A percentile compares a stretch with the other conserved stretches of the same genome.
phyloP scores from a whole-genome alignment of 2,888 invertebrate genomes.

The Heliconius ismenius region DNA sequence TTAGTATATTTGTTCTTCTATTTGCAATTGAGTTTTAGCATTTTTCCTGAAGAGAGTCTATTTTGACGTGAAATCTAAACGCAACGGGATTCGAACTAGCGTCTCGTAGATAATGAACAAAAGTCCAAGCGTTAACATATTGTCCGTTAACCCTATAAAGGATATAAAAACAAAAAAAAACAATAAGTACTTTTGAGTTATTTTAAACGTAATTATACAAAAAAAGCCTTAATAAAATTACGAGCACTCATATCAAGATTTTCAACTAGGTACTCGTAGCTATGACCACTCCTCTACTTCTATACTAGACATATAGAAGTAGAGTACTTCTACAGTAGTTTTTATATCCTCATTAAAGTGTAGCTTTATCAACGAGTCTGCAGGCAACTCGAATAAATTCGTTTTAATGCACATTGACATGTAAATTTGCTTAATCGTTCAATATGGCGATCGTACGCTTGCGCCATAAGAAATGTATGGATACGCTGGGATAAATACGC shows the following conservation, averaged over 20 bases:
- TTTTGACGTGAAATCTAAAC: too few species aligned
- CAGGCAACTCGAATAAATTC: slow-evolving; percentile 39
- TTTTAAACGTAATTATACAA: not conserved
- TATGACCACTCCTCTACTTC: not conserved
- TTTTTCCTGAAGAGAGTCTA: too few species aligned
- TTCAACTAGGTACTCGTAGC: not conserved
- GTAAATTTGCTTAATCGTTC: slow-evolving; percentile 49
- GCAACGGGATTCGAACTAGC: too few species aligned
- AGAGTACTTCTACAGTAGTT: slow-evolving; percentile 18
- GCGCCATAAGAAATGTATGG: slow-evolving; percentile 35
- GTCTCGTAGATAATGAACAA: too few species aligned
- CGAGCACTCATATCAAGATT: not conserved
- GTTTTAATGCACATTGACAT: slow-evolving; percentile 46
- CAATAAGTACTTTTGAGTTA: too few species aligned
- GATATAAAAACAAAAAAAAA: too few species aligned
- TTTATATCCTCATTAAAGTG: slow-evolving; percentile 32
- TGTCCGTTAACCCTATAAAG: too few species aligned
- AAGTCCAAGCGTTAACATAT: too few species aligned
- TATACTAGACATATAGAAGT: not conserved
- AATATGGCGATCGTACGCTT: slow-evolving; percentile 41
- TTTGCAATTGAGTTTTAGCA: too few species aligned
- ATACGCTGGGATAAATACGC: slow-evolving; percentile 17
- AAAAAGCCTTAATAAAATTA: not conserved
- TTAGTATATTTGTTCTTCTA: too few species aligned
- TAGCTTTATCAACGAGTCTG: slow-evolving; percentile 30